A percentile compares a stretch with the other conserved stretches of the same genome.
Evolutionary conservation across 2,888 invertebrate genomes (phyloP).

Genomic region (Ophion ventricosus): DNA sequence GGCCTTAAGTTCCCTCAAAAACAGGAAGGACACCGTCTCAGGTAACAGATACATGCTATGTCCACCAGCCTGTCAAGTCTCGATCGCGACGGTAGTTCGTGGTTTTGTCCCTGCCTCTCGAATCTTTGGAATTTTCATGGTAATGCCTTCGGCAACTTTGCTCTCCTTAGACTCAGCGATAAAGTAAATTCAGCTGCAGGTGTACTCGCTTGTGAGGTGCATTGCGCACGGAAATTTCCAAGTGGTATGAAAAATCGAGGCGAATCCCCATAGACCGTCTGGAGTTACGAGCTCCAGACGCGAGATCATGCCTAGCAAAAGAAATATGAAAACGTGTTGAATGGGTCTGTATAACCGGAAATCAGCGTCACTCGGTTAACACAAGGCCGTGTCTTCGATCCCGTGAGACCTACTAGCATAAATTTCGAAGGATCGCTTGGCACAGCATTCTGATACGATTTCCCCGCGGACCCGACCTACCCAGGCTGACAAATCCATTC

Average conservation of each 20-base stretch:
- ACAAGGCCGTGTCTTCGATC: conserved; percentile 35
- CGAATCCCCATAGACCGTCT: conserved; percentile 6
- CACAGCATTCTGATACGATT: conserved; percentile 75
- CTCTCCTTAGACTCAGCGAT: background rate
- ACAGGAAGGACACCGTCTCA: background rate
- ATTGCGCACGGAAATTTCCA: conserved; percentile 25
- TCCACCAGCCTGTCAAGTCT: background rate
- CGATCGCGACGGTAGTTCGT: background rate
- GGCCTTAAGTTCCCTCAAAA: conserved; percentile 4
- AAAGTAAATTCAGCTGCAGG: conserved; percentile 5
- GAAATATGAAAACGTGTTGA: conserved; percentile 40
- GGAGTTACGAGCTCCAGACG: conserved; percentile 12
- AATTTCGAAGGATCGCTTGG: conserved; percentile 67
- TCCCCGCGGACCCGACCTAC: conserved; percentile 70
- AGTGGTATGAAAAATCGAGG: conserved; percentile 25
- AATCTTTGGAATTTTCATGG: conserved; percentile 29
- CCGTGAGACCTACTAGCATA: conserved; percentile 65
- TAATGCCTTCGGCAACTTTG: conserved; percentile 11
- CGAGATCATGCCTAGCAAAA: conserved; percentile 1
- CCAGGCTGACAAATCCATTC: conserved; percentile 46
- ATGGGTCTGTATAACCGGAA: conserved; percentile 33
- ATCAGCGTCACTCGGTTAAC: conserved; percentile 48
- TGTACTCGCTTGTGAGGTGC: background rate
- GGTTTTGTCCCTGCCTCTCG: conserved; percentile 7
- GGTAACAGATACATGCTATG: background rate